A percentile compares a stretch with the other conserved stretches of the same genome.
Evolutionary conservation across 2,797 vertebrate species (phyloP).

Genomic region (Pipistrellus pygmaeus): DNA sequence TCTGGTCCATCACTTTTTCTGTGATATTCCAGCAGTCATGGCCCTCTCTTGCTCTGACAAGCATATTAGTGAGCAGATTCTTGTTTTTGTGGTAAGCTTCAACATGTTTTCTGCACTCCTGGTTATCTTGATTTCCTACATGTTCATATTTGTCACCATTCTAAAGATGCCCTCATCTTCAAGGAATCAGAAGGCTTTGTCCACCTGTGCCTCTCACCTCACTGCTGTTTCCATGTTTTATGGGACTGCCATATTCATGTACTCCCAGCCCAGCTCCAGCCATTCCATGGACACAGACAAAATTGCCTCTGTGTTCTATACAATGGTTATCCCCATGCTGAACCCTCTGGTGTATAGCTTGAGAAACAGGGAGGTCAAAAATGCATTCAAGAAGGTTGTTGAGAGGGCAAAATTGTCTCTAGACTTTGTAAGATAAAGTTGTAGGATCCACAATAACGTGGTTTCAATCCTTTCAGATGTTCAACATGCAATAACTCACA

Average conservation of each 20-base stretch:
- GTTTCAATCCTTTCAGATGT: neutral
- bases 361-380: slow-evolving; percentile 18
- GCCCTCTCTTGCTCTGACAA: slow-evolving; percentile 2
- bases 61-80: neutral
- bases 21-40: neutral
- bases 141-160: slow-evolving; percentile 27
- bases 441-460: neutral
- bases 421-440: neutral
- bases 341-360: slow-evolving; percentile 38
- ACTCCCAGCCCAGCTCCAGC: neutral
- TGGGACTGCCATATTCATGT: neutral
- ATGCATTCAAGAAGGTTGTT: neutral
- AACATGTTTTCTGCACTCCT: slow-evolving; percentile 14
- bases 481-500: neutral
- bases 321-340: neutral
- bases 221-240: slow-evolving; percentile 36
- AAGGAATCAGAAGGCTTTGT: neutral
- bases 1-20: slow-evolving; percentile 37
- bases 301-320: neutral
- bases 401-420: neutral
- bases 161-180: neutral
- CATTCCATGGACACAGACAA: slow-evolving; percentile 34
- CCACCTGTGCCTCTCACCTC: neutral
- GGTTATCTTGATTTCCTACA: slow-evolving; percentile 15
- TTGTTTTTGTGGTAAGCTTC: neutral